Evolutionary conservation across 2,797 vertebrate genomes (phyloP), one percentile per base, ranked within the genome.

Genomic region (Leontopithecus rosalia): DNA sequence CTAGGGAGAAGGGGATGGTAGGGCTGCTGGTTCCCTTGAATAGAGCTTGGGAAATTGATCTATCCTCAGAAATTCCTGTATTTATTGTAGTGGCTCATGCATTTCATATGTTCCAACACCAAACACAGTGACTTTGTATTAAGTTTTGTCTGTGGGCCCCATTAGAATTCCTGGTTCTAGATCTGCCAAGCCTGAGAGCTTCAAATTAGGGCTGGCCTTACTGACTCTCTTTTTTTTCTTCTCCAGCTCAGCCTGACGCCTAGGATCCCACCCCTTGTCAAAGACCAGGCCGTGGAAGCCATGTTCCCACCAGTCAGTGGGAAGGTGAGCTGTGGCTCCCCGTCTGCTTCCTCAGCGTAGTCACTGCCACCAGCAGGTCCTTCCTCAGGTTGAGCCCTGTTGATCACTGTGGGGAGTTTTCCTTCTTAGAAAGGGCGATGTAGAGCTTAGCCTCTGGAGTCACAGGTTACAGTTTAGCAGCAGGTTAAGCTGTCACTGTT

Each of bases 301-400:
- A 33, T 83, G 39, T 72, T 90, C 50, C 46, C 28, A 76, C 58
- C 76, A 43, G 58, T 61, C 30, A 12, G 2, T 8, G 48, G 95
- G 86, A 93, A 93, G 93, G 92, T 95, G 61, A 93, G 89, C 73
- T 72, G 61, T 84, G 28, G 6, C 48, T 94, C 7, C n/a, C 70
- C 39, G 55, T 79, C 30, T 36, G 2, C 72, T 73, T 84, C 82
- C 8, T 64, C 46, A 26, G 77, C 4, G 0, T 39, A 58, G 12
- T 58, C 87, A 48, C 33, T 48, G 8, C 41, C n/a, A 19, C 55
- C 15, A 76, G 46, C 33, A 48, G 46, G 43, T 46, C 64, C 24
- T 70, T 64, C 4, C 64, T 52, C 39, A 48, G 4, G 39, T 22
- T 19, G 33, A 91, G 46, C 58, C 50, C 58, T 83, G 22, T 82